These are phyloP conservation scores for Nemoura dubitans DNA, from an alignment of 2,888 invertebrate genomes.

Conservation along the genomic window DNA sequence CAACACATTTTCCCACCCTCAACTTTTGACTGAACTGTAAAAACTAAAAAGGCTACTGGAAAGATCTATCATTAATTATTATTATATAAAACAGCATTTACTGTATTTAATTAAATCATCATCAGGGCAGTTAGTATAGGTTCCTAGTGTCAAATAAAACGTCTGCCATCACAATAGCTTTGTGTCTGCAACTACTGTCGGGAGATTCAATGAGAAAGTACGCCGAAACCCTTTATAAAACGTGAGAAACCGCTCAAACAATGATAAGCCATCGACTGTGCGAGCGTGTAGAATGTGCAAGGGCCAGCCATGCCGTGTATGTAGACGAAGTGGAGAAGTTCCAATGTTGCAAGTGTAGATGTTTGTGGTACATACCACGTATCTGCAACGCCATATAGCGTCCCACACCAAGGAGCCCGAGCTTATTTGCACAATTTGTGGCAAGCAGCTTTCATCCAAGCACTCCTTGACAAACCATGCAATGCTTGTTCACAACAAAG, in stretches of 20 bases:
- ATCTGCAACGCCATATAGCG: neutral
- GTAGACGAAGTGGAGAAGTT: neutral
- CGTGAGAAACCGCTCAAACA: too few relatives aligned
- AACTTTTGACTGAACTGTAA: too few relatives aligned
- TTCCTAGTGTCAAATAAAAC: neutral
- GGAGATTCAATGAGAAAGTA: neutral
- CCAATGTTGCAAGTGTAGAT: neutral
- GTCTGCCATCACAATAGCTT: neutral
- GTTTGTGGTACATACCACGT: neutral
- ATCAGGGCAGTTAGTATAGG: too few relatives aligned
- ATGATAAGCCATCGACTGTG: too few relatives aligned
- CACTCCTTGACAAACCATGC: too few relatives aligned
- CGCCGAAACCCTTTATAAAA: too few relatives aligned
- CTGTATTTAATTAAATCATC: too few relatives aligned
- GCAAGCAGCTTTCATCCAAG: too few relatives aligned
- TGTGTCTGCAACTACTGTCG: neutral
- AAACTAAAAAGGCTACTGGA: too few relatives aligned
- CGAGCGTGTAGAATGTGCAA: neutral
- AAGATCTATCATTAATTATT: too few relatives aligned
- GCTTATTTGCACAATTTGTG: conserved; percentile 21
- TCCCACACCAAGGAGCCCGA: neutral
- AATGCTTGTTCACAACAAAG: neutral
- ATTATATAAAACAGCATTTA: too few relatives aligned
- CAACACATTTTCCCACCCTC: too few relatives aligned
- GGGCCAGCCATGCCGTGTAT: neutral